Base-by-base conservation (phyloP, 2,113 vertebrate genomes). In the Ammospiza nelsoni region DNA sequence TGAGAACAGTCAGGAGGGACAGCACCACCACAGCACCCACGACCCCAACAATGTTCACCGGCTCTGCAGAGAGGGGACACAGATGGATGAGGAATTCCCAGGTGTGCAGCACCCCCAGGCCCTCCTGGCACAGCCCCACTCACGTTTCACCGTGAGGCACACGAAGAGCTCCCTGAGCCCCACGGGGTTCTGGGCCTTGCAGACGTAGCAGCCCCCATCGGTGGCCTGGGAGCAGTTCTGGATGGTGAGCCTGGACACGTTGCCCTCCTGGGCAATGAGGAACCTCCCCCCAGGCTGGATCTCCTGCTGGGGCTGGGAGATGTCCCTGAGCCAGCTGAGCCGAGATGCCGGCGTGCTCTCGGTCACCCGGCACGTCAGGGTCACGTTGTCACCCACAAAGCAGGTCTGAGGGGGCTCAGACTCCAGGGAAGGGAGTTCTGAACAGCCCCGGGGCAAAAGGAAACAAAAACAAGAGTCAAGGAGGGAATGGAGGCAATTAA, bases 111-210 rank as follows among this genome's bases (percentile, higher is more conserved):
- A 19, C 21, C 23, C 68, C 57, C 6, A 1, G 5, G 24, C 39
- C 28, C 67, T 48, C 61, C n/a, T 41, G 27, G 29, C 15, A 8
- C 29, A 62, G 59, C 88, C 67, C 28, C 23, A 98, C 99, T 98
- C 95, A 99, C 99, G 92, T 72, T 97, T 98, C 89, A 99, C 98
- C 0, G 97, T 98, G n/a, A 99, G 98, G 95, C 97, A 98, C 89
- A 99, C 75, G 4, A 99, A 98, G 63, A 98, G 92, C 69, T 98
- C 98, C 44, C 71, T 89, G 61, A 97, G 86, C 18, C 96, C 97
- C 20, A 99, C 83, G 0, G 96, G 97, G 96, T 99, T 99, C 97
- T 99, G 98, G 4, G 98, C 99, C 94, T 97, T 98, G 98, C 99
- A 99, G 96, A 98, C 78, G 7, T 98, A 99, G 74, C 97, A 88